Evolutionary conservation across 2,797 vertebrate species (phyloP), one percentile per base, ranked within the genome.

Genomic region (Melanotaenia pygmaea): DNA sequence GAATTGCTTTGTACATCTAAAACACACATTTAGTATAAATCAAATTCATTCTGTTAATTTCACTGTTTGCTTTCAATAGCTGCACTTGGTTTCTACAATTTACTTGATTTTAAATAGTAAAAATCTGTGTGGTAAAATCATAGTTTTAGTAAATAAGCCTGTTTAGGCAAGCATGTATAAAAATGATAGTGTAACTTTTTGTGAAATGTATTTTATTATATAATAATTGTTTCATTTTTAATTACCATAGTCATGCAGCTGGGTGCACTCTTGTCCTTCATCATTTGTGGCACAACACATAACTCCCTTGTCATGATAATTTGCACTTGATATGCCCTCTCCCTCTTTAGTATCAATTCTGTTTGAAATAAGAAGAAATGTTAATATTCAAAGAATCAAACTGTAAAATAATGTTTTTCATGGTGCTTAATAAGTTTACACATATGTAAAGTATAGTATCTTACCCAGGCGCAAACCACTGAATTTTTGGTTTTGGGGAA

Each of bases 211-310:
- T 43, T 26, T 35, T 12, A 7, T 34, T 28, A 5, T 34, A 63
- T 30, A 2, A 32, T 63, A 11, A 51, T 47, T 47, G 35, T 50
- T 4, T 64, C 43, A 38, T 7, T 35, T 26, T 43, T 22, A 73
- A 32, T 92, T 97, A 99, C 97, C 96, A 72, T 96, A 95, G 65
- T 96, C 94, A 80, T 96, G 93, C 5, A 97, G 86, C 54, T 90
- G 92, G 64, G 94, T 91, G 76, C 98, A 99, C 80, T 95, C 95
- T 72, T 87, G 86, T 82, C 96, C 96, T 76, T 94, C 82, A n/a
- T 50, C 34, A 40, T 98, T 99, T 24, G 28, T 83, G 20, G 97
- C 97, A 89, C 98, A 99, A 79, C 98, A 97, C 90, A 72, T 94
- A 72, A 66, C 40, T 54, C 22, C 66, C 7, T 0, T 50, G 0